phyloP scores from a whole-genome alignment of 64 coral and sea anemone species.

The Astreopora myriophthalma region DNA sequence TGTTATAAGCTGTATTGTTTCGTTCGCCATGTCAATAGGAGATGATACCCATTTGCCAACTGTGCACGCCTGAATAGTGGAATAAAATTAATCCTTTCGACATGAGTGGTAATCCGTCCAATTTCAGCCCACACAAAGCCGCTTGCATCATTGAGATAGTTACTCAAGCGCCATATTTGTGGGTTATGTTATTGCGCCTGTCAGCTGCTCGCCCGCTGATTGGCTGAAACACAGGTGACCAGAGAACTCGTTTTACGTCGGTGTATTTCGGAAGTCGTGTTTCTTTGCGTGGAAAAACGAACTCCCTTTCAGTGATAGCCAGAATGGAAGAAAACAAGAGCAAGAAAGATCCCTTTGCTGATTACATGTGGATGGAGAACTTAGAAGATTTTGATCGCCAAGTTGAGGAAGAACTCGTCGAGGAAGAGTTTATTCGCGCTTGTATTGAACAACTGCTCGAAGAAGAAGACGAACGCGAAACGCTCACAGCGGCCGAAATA shows the following conservation, averaged over 20 bases:
- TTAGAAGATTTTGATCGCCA: conserved; percentile 85
- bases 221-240: conserved; percentile 78
- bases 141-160: conserved; percentile 85
- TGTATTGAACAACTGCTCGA: conserved; percentile 95
- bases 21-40: no score
- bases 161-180: conserved; percentile 73
- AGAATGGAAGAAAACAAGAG: conserved; percentile 67
- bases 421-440: conserved; percentile 92
- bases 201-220: conserved; percentile 68
- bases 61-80: background rate
- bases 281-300: conserved; percentile 26
- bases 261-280: conserved; percentile 47
- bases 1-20: no score
- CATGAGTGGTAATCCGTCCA: background rate
- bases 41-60: no score
- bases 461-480: conserved; percentile 96
- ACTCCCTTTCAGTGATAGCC: background rate
- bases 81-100: background rate
- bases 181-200: conserved; percentile 88
- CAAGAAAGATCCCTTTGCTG: conserved; percentile 72
- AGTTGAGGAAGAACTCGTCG: conserved; percentile 75
- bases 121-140: background rate
- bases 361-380: conserved; percentile 84
- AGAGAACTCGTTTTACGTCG: conserved; percentile 51
- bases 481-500: conserved; percentile 80